Evolutionary conservation across 2,797 vertebrate genomes (phyloP), one percentile per base, ranked within the genome.

Genomic region (Crenichthys baileyi): DNA sequence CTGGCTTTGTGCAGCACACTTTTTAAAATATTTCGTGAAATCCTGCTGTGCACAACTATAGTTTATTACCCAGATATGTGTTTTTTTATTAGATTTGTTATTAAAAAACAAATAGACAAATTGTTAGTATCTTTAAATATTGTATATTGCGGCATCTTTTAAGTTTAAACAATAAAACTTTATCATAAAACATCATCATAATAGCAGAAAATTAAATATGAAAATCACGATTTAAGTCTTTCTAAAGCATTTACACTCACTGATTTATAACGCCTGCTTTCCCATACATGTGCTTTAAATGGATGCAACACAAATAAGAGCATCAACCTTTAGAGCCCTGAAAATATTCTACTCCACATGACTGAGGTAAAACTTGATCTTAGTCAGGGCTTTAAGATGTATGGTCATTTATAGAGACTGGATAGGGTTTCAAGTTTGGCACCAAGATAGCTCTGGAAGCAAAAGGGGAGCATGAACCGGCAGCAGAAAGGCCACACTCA

Each of bases 401-500:
- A 89, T 44, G 87, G 89, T 91, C 92, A 93, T 91, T 94, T 94
- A 92, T 94, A 93, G 92, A 92, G 83, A 72, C 75, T 5, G 89
- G 88, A 11, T 94, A 88, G 86, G 83, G 83, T 95, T 94, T 93
- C 94, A 89, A 73, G 79, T 78, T 73, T 93, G 90, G 86, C 92
- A 81, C 90, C 78, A 85, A 91, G 89, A 94, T 93, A 94, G 90
- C 83, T 87, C 82, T 85, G 88, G 87, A 87, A 91, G 86, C 84
- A 89, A 85, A 92, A 91, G 91, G 70, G 18, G 88, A 51, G n/a
- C 84, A 90, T 91, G 91, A 91, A 93, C 91, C 87, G 88, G 88
- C 86, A 90, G 79, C 80, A 90, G 90, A 93, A 94, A 93, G 92
- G 93, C 91, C 93, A 93, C 73, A 29, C 84, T 92, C 83, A 26